Percentiles rank a stretch among this genome's conserved stretches.
phyloP scores from a whole-genome alignment of 2,113 vertebrate genomes.

The Notechis scutatus region DNA sequence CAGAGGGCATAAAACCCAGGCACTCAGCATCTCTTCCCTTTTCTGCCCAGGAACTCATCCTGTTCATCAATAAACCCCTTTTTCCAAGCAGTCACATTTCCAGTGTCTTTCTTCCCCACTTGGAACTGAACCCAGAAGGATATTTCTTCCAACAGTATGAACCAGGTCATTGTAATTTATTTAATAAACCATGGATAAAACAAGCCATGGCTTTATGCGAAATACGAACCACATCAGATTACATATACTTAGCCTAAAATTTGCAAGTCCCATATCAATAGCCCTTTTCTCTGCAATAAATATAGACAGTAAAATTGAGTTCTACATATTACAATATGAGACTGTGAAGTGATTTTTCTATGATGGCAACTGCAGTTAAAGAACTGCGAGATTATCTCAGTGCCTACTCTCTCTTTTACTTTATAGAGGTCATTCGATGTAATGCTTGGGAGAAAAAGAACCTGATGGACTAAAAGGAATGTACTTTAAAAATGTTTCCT shows the following conservation, averaged over 20 bases:
- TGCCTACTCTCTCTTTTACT: not conserved
- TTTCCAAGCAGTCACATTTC: too few species aligned
- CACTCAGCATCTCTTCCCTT: too few species aligned
- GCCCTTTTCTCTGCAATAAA: not conserved
- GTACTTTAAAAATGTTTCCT: constrained; percentile 14
- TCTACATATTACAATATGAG: not conserved
- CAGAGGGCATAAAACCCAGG: too few species aligned
- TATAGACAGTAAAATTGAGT: not conserved
- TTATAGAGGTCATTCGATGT: not conserved
- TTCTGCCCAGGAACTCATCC: too few species aligned
- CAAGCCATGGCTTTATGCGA: not conserved
- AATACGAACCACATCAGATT: not conserved
- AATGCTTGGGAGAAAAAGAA: not conserved
- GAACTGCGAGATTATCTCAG: not conserved
- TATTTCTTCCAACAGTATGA: not conserved
- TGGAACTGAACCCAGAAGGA: too few species aligned
- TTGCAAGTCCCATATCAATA: not conserved
- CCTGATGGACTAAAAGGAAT: constrained; percentile 31
- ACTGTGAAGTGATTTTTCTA: not conserved
- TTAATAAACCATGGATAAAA: not conserved
- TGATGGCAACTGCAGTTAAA: not conserved
- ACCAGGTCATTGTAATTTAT: not conserved
- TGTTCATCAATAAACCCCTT: too few species aligned
- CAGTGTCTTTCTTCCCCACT: too few species aligned
- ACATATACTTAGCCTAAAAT: not conserved